Percentiles rank a stretch among this genome's conserved stretches.
Evolutionary conservation across 2,113 vertebrate species (phyloP).

Genomic region (Thalassarche chlororhynchos): DNA sequence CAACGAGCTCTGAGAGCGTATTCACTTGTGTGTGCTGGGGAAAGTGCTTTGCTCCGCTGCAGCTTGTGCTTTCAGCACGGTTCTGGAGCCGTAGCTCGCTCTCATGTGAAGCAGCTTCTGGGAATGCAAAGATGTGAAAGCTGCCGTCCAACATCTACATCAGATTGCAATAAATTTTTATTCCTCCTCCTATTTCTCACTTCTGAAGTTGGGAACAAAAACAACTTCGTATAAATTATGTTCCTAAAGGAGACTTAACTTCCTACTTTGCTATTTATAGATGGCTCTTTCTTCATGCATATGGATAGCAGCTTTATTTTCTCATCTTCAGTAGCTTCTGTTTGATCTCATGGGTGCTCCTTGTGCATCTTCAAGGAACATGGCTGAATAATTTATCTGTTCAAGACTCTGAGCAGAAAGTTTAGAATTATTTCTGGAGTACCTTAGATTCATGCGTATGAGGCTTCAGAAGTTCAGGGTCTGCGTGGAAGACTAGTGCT

Average conservation of each 20-base stretch:
- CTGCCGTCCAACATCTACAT: neutral
- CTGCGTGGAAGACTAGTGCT: neutral
- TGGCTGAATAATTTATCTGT: neutral
- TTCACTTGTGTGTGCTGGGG: neutral
- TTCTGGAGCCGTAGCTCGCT: neutral
- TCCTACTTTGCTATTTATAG: constrained; percentile 34
- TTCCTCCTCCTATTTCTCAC: constrained; percentile 16
- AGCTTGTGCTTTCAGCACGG: neutral
- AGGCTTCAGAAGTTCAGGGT: neutral
- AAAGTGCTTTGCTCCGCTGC: neutral
- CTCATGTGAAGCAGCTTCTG: neutral
- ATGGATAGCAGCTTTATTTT: constrained; percentile 44
- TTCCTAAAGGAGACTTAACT: neutral
- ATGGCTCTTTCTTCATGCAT: neutral
- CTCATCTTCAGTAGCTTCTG: neutral
- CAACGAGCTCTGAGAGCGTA: accelerated
- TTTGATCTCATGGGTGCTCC: constrained; percentile 34
- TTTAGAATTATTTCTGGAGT: neutral
- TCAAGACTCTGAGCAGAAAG: neutral
- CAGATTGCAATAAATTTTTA: constrained; percentile 3
- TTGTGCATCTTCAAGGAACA: neutral
- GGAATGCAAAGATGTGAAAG: neutral
- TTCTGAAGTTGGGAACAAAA: constrained; percentile 33
- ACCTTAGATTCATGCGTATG: neutral
- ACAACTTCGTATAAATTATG: neutral